Conservation (phyloP, 2,888 invertebrate genomes). For the Thyatira batis region DNA sequence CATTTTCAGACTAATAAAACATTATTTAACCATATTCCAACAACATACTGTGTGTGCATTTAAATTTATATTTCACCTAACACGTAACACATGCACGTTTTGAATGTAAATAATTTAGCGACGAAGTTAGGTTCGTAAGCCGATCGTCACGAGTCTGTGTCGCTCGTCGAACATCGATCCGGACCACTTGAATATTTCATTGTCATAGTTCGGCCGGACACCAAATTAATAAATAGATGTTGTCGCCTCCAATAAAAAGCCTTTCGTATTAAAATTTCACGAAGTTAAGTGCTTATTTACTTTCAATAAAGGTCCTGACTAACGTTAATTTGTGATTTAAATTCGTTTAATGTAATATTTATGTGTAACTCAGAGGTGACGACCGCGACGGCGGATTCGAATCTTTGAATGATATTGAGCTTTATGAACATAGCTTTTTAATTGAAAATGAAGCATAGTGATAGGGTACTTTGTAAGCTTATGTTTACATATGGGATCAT, state of each 20-base stretch:
- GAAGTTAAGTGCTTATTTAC: constrained; percentile 20
- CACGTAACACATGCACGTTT: constrained; percentile 14
- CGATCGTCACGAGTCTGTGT: background rate
- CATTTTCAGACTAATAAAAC: too few species aligned
- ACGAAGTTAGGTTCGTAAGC: background rate
- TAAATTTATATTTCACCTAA: too few species aligned
- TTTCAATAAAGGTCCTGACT: constrained; percentile 16
- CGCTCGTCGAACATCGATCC: background rate
- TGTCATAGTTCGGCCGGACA: background rate
- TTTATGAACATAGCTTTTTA: too few species aligned
- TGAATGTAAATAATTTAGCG: background rate
- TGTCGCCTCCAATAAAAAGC: background rate
- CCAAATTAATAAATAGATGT: background rate
- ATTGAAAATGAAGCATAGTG: too few species aligned
- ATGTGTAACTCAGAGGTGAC: background rate
- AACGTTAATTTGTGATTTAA: constrained; percentile 26
- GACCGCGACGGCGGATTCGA: too few species aligned
- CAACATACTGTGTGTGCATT: too few species aligned
- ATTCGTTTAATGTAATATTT: constrained; percentile 5
- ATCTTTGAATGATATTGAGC: too few species aligned
- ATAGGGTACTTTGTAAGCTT: too few species aligned
- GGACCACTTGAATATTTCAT: background rate
- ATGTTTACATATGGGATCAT: too few species aligned
- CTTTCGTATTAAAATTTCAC: constrained; percentile 21
- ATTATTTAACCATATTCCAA: too few species aligned